phyloP scores from a whole-genome alignment of 2,888 invertebrate species.

The Eupithecia tripunctaria region DNA sequence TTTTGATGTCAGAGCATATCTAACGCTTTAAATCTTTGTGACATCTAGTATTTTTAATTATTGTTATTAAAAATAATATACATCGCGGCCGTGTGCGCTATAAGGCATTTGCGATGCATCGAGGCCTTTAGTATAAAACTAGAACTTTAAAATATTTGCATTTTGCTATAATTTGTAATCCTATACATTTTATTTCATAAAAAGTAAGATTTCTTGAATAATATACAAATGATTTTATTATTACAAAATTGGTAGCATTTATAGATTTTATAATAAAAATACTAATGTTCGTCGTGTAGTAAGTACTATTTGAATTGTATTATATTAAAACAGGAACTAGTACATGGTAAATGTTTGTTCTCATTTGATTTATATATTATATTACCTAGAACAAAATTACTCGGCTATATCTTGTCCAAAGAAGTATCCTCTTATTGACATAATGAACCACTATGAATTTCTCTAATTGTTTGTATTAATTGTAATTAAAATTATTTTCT shows the following conservation, averaged over 20 bases:
- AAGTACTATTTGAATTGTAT: constrained; percentile 12
- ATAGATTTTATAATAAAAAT: background rate
- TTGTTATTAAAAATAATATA: background rate
- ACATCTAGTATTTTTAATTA: background rate
- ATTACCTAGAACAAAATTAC: constrained; percentile 1
- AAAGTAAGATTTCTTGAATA: background rate
- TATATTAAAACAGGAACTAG: constrained; percentile 22
- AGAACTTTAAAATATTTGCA: background rate
- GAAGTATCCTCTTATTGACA: no score
- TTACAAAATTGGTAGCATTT: background rate
- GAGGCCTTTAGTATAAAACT: background rate
- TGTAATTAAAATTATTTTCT: no score
- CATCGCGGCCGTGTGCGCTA: background rate
- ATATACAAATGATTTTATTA: background rate
- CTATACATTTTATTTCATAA: constrained; percentile 23
- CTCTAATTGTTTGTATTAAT: no score
- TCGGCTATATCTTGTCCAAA: no score
- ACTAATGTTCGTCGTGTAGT: constrained; percentile 7
- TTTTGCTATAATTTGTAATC: background rate
- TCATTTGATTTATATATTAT: constrained; percentile 10
- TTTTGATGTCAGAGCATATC: no score
- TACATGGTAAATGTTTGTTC: constrained; percentile 3
- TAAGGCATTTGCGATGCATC: background rate
- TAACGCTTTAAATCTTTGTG: no score
- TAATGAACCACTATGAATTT: no score